These are phyloP conservation scores for Pogona vitticeps DNA, from an alignment of 2,113 vertebrate genomes.

Conservation along the genomic window DNA sequence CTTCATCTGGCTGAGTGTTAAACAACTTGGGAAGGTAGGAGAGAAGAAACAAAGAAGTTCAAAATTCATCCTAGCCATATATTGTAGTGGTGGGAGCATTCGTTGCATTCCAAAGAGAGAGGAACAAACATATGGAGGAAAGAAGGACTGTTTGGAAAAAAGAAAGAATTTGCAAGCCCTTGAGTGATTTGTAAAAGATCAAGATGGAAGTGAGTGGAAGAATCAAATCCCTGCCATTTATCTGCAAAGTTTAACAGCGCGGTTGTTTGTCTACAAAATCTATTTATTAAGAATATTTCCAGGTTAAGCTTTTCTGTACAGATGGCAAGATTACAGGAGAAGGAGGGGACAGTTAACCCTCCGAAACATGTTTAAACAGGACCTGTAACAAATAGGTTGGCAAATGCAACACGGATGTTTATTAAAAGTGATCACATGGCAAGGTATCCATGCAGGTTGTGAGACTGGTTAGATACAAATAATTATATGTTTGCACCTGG, in stretches of 20 bases:
- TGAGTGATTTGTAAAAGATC: constrained; percentile 20
- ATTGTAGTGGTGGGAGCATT: background rate
- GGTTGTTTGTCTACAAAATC: background rate
- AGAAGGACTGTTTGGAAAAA: background rate
- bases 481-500: background rate
- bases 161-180: no score
- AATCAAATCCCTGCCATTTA: rapidly evolving
- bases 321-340: background rate
- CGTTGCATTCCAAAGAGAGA: background rate
- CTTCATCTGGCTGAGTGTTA: no score
- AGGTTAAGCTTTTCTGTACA: background rate
- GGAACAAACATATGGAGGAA: background rate
- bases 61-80: no score
- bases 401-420: background rate
- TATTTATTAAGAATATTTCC: background rate
- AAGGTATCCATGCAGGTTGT: rapidly evolving
- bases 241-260: background rate
- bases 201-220: background rate
- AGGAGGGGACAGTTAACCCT: background rate
- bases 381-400: background rate
- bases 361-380: background rate
- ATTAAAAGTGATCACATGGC: background rate
- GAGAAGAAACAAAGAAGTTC: no score
- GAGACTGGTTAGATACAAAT: background rate
- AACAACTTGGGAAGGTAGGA: no score